Conservation (phyloP, 2,888 invertebrate genomes). For the Ophion costatus region DNA sequence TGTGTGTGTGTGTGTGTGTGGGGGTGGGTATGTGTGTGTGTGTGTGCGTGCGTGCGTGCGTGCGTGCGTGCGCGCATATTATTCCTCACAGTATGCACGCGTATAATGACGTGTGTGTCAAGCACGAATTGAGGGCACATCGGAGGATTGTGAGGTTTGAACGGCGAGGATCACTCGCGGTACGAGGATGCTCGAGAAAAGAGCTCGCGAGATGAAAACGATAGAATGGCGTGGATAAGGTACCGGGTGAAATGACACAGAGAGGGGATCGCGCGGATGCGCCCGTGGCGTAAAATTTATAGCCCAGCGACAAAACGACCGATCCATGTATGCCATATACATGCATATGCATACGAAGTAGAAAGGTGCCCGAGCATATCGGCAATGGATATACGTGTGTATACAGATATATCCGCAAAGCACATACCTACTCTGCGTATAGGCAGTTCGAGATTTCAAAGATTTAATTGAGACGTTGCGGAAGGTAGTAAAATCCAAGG, state of each 20-base stretch:
- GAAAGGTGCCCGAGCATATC: constrained; percentile 49
- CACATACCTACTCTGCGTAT: constrained; percentile 32
- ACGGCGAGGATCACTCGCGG: constrained; percentile 28
- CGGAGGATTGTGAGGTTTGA: constrained; percentile 21
- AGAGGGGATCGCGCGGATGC: constrained; percentile 48
- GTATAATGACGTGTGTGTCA: constrained; percentile 28
- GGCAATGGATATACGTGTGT: constrained; percentile 31
- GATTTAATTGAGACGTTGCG: constrained; percentile 78
- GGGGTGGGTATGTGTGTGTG: neutral
- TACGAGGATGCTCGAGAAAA: constrained; percentile 16
- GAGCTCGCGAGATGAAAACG: constrained; percentile 45
- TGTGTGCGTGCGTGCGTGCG: neutral
- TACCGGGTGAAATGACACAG: constrained; percentile 3
- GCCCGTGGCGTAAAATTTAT: constrained; percentile 62
- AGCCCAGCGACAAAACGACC: constrained; percentile 63
- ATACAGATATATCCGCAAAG: constrained; percentile 2
- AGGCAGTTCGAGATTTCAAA: constrained; percentile 70
- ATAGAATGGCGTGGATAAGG: constrained; percentile 31
- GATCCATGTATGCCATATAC: constrained; percentile 44
- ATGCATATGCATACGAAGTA: constrained; percentile 45
- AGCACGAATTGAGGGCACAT: constrained; percentile 33
- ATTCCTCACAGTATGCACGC: constrained; percentile 22
- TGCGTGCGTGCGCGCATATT: neutral
- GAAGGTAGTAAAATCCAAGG: constrained; percentile 72
- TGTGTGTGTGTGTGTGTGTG: neutral